A percentile compares a stretch with the other conserved stretches of the same genome.
These are phyloP conservation scores for Clistopyga incitator DNA, from an alignment of 2,888 invertebrate genomes.

Conservation along the genomic window DNA sequence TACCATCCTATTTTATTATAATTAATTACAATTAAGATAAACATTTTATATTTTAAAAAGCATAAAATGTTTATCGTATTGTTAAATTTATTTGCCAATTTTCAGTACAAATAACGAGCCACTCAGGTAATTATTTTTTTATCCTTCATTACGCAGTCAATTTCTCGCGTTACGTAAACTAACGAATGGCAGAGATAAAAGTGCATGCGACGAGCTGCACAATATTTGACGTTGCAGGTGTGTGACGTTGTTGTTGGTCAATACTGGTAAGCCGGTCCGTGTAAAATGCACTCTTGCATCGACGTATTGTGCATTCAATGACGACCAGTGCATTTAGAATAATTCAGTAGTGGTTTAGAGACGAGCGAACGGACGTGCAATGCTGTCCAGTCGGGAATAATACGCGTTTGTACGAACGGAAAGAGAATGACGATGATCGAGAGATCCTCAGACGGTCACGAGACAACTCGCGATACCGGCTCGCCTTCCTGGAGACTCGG, in stretches of 20 bases:
- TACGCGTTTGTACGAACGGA: conserved; percentile 14
- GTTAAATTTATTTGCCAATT: too few species aligned
- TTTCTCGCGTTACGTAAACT: conserved; percentile 25
- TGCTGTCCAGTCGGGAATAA: conserved; percentile 17
- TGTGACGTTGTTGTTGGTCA: conserved; percentile 35
- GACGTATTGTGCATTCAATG: not conserved
- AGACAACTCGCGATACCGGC: conserved; percentile 12
- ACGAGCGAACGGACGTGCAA: conserved; percentile 4
- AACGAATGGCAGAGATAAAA: not conserved
- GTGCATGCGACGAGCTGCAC: not conserved
- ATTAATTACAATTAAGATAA: too few species aligned
- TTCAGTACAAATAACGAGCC: too few species aligned
- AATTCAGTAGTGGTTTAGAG: conserved; percentile 13
- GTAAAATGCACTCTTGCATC: not conserved
- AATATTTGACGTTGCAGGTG: conserved; percentile 7
- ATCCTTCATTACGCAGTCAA: not conserved
- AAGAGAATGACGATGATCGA: conserved; percentile 36
- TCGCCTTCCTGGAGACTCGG: conserved; percentile 25
- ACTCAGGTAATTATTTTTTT: too few species aligned
- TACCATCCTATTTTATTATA: too few species aligned
- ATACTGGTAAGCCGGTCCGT: not conserved
- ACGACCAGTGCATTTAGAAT: not conserved
- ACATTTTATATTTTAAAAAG: too few species aligned
- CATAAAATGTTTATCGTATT: too few species aligned
- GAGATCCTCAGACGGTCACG: conserved; percentile 31